Base-by-base conservation (phyloP, 2,888 invertebrate genomes). In the Troglohyphantes excavatus region DNA sequence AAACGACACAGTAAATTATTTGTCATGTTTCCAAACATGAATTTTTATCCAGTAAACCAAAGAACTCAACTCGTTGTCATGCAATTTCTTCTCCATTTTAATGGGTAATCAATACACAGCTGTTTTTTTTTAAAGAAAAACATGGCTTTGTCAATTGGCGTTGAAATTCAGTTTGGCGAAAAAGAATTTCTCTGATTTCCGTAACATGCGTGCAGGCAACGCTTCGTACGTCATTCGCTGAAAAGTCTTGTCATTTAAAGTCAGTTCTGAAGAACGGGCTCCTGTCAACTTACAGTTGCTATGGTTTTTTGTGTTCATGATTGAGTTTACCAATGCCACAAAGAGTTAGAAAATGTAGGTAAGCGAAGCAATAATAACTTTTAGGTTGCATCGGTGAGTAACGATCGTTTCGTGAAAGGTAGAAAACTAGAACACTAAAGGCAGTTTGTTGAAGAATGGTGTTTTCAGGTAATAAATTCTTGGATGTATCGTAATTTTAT, bases 111-210 rank as follows among this genome's bases (percentile, higher is more conserved):
- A 23, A 78, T 78, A 63, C 43, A 1, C 19, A 39, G n/a, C 39
- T 78, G 2, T 17, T 23, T 39, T 43, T 39, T 43, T 65, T 65
- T n/a, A 43, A 63, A n/a, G 13, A 65, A 63, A 65, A n/a, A 26
- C 26, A 19, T 39, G n/a, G n/a, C n/a, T n/a, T n/a, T n/a, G 23
- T 65, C 39, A 43, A 17, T 78, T 78, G 78, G 78, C 78, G 78
- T 63, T 19, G 29, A 72, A 75, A 75, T 21, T 29, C 59, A 29
- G 33, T 78, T 78, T 78, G 78, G 78, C 78, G 78, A 63, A 26
- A 43, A 63, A 39, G 61, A 78, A n/a, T 65, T 27, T 26, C 21
- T 78, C 26, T 26, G 39, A 19, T 43, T 65, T 78, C 43, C 29
- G 19, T 29, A 29, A 53, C 23, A 17, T 75, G 78, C 43, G 39